Base-by-base conservation (phyloP, 2,888 invertebrate genomes). In the Eutolmus rufibarbis region DNA sequence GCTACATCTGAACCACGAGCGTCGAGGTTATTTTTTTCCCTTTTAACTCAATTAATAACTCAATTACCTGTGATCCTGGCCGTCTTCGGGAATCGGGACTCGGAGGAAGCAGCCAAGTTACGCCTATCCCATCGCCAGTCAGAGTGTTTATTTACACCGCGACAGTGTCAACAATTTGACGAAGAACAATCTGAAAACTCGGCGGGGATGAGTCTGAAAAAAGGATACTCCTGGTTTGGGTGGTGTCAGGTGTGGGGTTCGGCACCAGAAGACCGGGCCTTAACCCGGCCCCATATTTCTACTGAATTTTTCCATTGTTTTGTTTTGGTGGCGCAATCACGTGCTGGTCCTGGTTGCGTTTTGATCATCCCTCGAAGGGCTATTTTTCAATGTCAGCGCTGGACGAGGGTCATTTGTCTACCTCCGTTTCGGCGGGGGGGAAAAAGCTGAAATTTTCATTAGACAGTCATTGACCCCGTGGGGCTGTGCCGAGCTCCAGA, bases 391-490 rank as follows among this genome's bases (percentile, higher is more conserved):
- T 66, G 66, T 66, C 66, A 23, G 23, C 66, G 12, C 66, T 66
- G 66, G 66, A 66, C 66, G 12, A 66, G 66, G 66, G 66, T 28
- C 66, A 66, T 66, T 66, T 66, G 28, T 66, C 66, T 66, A 28
- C 19, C 66, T 66, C 28, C n/a, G 37, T 19, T 37, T 43, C 4
- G 23, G 34, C 3, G 46, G 43, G 14, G 14, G 16, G 16, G 12
- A 16, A 12, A 79, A 28, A 51, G 28, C 51, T 46, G 51, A 31
- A 46, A 31, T 51, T n/a, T 79, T 79, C 51, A 79, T 46, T 79
- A 79, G 79, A 51, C 79, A 46, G 79, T 79, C 79, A 79, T 40
- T 46, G 79, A 79, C 79, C 79, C 31, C 31, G 8, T 14, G 31
- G 37, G 28, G 28, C 19, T 66, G 66, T 66, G 23, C 8, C 23